Percentiles rank a stretch among this genome's conserved stretches.
Conservation (phyloP, 2,113 vertebrate species). For the Sciurus niger region DNA sequence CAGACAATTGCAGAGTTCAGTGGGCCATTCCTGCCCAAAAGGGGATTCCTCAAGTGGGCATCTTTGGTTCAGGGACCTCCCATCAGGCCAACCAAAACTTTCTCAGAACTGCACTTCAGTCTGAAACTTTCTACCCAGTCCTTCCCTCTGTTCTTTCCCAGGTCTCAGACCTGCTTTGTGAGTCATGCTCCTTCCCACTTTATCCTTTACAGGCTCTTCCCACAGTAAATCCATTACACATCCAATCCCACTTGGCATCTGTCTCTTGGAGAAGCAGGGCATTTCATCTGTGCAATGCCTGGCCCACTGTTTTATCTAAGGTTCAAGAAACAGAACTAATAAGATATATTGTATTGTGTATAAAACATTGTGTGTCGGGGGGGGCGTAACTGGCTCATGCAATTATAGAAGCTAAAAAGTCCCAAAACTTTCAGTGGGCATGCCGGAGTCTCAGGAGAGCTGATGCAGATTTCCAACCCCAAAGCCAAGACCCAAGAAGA, state of each 20-base stretch:
- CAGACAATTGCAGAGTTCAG: not conserved
- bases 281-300: not conserved
- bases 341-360: not conserved
- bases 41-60: not conserved
- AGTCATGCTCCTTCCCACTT: not conserved
- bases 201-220: not conserved
- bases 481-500: not conserved
- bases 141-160: not conserved
- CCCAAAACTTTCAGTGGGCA: not conserved
- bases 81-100: not conserved
- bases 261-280: not conserved
- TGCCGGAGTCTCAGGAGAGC: not conserved
- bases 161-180: not conserved
- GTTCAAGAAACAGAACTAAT: not conserved
- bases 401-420: not conserved
- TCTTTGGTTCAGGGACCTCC: not conserved
- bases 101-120: not conserved
- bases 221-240: not conserved
- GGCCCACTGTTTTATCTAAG: not conserved
- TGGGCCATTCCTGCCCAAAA: not conserved
- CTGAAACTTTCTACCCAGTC: conserved; percentile 20
- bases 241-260: not conserved
- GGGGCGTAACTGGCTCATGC: not conserved
- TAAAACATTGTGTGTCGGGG: too few species aligned
- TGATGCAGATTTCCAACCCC: not conserved